These are phyloP conservation scores for Buathra laborator DNA, from an alignment of 2,888 invertebrate genomes.

Conservation along the genomic window DNA sequence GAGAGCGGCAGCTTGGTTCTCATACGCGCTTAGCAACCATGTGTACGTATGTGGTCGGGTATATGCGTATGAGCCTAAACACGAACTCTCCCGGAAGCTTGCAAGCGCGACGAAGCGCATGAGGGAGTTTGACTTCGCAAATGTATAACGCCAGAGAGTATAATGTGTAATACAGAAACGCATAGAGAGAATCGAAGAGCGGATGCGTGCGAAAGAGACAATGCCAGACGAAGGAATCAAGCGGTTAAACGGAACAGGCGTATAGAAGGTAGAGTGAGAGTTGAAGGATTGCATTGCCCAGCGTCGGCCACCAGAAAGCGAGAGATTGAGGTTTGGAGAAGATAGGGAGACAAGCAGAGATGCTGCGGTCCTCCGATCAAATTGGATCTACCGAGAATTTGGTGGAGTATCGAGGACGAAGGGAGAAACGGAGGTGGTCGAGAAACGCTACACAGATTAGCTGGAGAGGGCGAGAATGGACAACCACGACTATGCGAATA, in stretches of 20 bases:
- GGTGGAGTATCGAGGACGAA: conserved; percentile 71
- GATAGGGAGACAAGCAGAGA: conserved; percentile 47
- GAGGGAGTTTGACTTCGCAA: conserved; percentile 16
- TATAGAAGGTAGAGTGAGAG: conserved; percentile 52
- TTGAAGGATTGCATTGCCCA: conserved; percentile 47
- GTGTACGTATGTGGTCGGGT: conserved; percentile 23
- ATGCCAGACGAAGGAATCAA: conserved; percentile 9
- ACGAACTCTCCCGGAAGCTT: neutral
- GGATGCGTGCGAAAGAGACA: conserved; percentile 3
- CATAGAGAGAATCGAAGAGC: neutral
- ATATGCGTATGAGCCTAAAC: conserved; percentile 24
- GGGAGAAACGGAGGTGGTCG: conserved; percentile 67
- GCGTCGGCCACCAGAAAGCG: conserved; percentile 54
- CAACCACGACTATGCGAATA: conserved; percentile 70
- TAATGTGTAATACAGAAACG: conserved; percentile 5
- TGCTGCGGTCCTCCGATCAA: conserved; percentile 80
- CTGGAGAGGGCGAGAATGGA: conserved; percentile 59
- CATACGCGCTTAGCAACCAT: conserved; percentile 16
- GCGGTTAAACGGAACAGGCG: conserved; percentile 28
- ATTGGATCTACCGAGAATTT: conserved; percentile 81
- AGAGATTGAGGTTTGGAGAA: conserved; percentile 27
- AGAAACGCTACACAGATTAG: conserved; percentile 60
- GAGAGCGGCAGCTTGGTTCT: conserved; percentile 35
- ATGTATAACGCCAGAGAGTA: conserved; percentile 15
- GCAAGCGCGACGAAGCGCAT: conserved; percentile 9